Base-by-base conservation (phyloP, 2,113 vertebrate species). In the Halichoerus grypus region DNA sequence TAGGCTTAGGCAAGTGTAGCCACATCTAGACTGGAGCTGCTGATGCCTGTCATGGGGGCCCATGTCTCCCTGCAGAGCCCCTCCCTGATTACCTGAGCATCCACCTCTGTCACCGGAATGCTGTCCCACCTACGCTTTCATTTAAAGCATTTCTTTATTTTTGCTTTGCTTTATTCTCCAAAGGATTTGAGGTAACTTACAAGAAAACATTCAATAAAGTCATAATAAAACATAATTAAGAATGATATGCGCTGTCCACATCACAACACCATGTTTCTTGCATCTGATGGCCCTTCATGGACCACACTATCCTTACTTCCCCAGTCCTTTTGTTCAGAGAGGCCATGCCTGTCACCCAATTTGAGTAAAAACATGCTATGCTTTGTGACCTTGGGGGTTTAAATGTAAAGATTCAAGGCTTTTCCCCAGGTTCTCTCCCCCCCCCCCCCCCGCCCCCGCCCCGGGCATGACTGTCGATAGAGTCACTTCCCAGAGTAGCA, bases 221-320 rank as follows among this genome's bases (percentile, higher is more conserved):
- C 88, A 72, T 87, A 83, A 90, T 95, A 69, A 95, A 92, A 83
- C 67, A 87, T 42, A 90, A 90, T 92, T 95, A 74, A 96, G 87
- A 86, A 57, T 74, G 55, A 71, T 69, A 51, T 86, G 33, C 0
- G 26, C 82, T 63, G n/a, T 36, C 85, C 36, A 72, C 59, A 16
- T 42, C 36, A 31, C 0, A 9, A 14, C 16, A 12, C 5, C 22
- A 22, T 0, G 0, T 57, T 67, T 74, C 69, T 69, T 46, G 49
- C 4, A 36, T 67, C 51, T 3, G 13, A 1, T 4, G 24, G 46
- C 65, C 83, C 55, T 88, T 88, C 1, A 0, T 3, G 84, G 63
- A 31, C 61, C 24, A 14, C 55, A 4, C 13, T 3, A 0, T 2
- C 49, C 57, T 94, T 31, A 8, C 24, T 39, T 28, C 7, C 71